phyloP scores from a whole-genome alignment of 2,113 vertebrate species.

The Tor tambroides region DNA sequence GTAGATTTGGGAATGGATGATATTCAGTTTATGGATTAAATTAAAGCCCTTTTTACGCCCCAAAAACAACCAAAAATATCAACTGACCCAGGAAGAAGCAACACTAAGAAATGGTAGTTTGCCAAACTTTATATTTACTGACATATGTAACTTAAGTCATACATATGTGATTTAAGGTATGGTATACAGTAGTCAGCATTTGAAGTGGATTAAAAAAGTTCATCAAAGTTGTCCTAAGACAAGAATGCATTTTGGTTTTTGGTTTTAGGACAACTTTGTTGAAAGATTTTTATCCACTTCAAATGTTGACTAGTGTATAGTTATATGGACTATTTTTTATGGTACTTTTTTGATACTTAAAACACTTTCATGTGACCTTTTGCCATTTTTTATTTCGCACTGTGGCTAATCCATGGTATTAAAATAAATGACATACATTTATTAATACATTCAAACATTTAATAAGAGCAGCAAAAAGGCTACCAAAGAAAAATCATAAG shows the following conservation, averaged over 20 bases:
- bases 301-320: too few relatives aligned
- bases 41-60: neutral
- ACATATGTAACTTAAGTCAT: neutral
- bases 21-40: constrained; percentile 10
- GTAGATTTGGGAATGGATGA: constrained; percentile 9
- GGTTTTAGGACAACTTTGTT: too few relatives aligned
- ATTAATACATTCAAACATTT: neutral
- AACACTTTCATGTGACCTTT: neutral
- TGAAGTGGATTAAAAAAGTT: too few relatives aligned
- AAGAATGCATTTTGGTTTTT: too few relatives aligned
- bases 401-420: neutral
- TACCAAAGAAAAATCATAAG: neutral
- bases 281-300: too few relatives aligned
- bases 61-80: neutral
- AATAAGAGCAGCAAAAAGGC: neutral
- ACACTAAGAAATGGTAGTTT: neutral
- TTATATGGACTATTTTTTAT: too few relatives aligned
- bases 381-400: neutral
- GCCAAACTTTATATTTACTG: neutral
- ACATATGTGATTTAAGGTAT: too few relatives aligned
- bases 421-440: neutral
- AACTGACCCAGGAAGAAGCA: neutral
- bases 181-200: too few relatives aligned
- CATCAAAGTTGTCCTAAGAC: too few relatives aligned
- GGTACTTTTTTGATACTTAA: too few relatives aligned